phyloP scores from a whole-genome alignment of 2,113 vertebrate species.

The Eretmochelys imbricata region DNA sequence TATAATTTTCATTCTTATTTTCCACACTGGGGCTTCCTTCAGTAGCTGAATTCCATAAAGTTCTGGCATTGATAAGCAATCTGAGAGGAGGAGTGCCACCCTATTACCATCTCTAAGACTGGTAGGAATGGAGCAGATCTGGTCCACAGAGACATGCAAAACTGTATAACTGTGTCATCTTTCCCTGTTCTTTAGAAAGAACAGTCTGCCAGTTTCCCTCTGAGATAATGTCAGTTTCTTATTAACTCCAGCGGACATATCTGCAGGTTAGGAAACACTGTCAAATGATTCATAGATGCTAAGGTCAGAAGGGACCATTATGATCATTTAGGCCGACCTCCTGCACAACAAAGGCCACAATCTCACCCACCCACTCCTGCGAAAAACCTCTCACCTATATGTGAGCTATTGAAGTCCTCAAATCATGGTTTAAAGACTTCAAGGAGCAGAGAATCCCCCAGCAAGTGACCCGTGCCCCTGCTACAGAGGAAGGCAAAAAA shows the following conservation, averaged over 20 bases:
- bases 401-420: no score
- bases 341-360: no score
- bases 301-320: no score
- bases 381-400: no score
- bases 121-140: background rate
- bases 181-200: background rate
- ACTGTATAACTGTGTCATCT: fast-evolving
- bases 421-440: no score
- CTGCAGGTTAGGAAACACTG: fast-evolving
- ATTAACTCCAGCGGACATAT: background rate
- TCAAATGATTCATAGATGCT: background rate
- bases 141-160: background rate
- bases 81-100: background rate
- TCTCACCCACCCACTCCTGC: no score
- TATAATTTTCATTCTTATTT: background rate
- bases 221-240: background rate
- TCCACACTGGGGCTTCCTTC: background rate
- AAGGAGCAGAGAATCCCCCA: no score
- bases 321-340: no score
- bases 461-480: no score
- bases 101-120: background rate
- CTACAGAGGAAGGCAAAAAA: no score
- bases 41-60: background rate
- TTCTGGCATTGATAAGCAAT: background rate
- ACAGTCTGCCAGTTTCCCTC: fast-evolving